Base-by-base conservation (phyloP, 1,140 invertebrate genomes). In the Mya arenaria region DNA sequence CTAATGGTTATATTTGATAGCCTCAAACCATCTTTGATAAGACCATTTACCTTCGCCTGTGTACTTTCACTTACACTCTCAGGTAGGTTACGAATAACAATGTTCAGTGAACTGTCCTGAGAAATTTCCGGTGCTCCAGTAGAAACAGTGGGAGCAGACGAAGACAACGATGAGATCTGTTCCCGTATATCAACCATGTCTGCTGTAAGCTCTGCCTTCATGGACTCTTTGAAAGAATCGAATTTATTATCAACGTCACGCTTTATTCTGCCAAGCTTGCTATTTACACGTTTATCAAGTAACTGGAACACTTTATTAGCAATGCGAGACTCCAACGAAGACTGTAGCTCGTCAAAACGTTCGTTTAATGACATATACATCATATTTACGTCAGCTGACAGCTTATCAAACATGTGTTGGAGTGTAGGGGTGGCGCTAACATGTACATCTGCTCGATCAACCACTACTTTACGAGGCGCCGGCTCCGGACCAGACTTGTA, bases 321-420 rank as follows among this genome's bases (percentile, higher is more conserved):
- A 48, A 48, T 48, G n/a, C 44, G 44, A 48, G 44, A 48, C n/a
- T 48, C 44, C n/a, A n/a, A n/a, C n/a, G n/a, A n/a, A n/a, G 44
- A 48, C 28, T 17, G 58, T 25, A 62, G 58, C 13, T 62, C 58
- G 58, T 13, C 58, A 62, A 62, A 62, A 62, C 58, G 63, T 23
- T 66, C 63, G 23, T 66, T 66, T 25, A 66, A 34, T 30, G 63
- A 66, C 63, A 66, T 66, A 66, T 66, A 62, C 58, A 62, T 62
- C 58, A 62, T 62, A 28, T 13, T 62, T 15, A 62, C 58, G 13
- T 62, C 58, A 62, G 58, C 58, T 13, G 58, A 62, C 58, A 62
- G 58, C 25, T 62, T 62, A 25, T 62, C 58, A 62, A 62, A 62
- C 58, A 62, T 62, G 15, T 62, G 13, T 28, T 62, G 58, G 25